Conservation (phyloP, 2,888 invertebrate genomes). For the Drosophila tanythrix region DNA sequence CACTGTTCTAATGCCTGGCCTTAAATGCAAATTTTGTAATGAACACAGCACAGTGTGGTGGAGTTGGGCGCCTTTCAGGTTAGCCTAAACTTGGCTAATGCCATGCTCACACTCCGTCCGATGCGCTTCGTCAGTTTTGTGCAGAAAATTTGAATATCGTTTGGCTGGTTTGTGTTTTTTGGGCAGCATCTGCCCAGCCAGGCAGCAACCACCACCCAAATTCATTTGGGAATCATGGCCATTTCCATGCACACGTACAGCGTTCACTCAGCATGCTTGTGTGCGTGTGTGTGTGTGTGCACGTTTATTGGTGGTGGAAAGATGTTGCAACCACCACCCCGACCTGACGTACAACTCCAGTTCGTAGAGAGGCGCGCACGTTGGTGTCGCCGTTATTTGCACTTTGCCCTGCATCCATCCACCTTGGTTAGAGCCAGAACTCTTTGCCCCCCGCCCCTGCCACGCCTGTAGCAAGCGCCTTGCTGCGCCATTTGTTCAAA, state of each 20-base stretch:
- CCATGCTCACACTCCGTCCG: conserved; percentile 46
- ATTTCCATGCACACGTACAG: conserved; percentile 45
- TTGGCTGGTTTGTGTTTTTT: conserved; percentile 38
- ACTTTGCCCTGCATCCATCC: conserved; percentile 62
- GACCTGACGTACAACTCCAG: conserved; percentile 21
- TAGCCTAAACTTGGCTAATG: conserved; percentile 60
- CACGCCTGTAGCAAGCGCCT: conserved; percentile 23
- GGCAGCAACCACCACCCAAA: conserved; percentile 40
- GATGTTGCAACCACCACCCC: conserved; percentile 70
- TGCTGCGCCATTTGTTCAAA: conserved; percentile 66
- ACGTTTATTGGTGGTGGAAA: conserved; percentile 70
- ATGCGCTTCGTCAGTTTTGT: conserved; percentile 81
- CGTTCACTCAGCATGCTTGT: conserved; percentile 1
- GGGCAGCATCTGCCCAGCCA: conserved; percentile 24
- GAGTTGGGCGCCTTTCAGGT: conserved; percentile 42
- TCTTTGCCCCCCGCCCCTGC: conserved; percentile 52
- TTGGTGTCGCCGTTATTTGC: conserved; percentile 70
- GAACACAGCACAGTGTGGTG: conserved; percentile 38
- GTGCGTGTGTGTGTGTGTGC: conserved; percentile 32
- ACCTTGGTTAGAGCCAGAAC: conserved; percentile 52
- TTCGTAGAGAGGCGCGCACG: conserved; percentile 29
- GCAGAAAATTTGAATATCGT: conserved; percentile 76
- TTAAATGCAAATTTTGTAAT: conserved; percentile 79
- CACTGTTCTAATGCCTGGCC: conserved; percentile 22
- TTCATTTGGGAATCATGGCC: conserved; percentile 50